phyloP scores from a whole-genome alignment of 2,113 vertebrate species.

The Lagopus leucura region DNA sequence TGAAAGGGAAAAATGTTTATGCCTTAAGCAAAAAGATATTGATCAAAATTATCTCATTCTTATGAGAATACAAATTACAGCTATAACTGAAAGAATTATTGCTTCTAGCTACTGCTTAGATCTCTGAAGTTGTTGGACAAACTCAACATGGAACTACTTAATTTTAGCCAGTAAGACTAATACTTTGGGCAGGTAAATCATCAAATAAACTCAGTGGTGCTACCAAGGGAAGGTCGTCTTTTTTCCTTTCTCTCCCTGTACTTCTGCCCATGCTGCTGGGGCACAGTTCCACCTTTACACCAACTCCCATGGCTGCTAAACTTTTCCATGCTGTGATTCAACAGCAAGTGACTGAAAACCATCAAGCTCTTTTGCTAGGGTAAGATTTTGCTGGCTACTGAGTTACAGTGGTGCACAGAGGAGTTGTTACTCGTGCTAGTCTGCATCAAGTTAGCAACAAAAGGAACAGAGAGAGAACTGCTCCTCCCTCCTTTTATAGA shows the following conservation, averaged over 20 bases:
- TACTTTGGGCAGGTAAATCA: not conserved
- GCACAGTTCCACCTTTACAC: fast-evolving
- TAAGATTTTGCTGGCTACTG: not conserved
- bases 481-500: not conserved
- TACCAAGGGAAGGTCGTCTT: not conserved
- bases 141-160: not conserved
- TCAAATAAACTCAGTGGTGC: not conserved
- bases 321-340: not conserved
- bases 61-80: not conserved
- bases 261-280: not conserved
- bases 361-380: not conserved
- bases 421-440: not conserved
- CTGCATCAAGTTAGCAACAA: not conserved
- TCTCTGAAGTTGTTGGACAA: not conserved
- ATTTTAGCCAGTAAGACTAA: fast-evolving
- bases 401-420: not conserved
- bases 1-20: not conserved
- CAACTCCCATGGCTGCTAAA: not conserved
- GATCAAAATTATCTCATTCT: not conserved
- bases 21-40: not conserved
- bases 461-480: not conserved
- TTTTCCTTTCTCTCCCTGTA: not conserved
- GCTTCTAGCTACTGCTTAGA: not conserved
- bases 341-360: not conserved
- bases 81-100: not conserved